Percentiles rank a stretch among this genome's conserved stretches.
These are phyloP conservation scores for Catocala fraxini DNA, from an alignment of 2,888 invertebrate species.

Conservation along the genomic window DNA sequence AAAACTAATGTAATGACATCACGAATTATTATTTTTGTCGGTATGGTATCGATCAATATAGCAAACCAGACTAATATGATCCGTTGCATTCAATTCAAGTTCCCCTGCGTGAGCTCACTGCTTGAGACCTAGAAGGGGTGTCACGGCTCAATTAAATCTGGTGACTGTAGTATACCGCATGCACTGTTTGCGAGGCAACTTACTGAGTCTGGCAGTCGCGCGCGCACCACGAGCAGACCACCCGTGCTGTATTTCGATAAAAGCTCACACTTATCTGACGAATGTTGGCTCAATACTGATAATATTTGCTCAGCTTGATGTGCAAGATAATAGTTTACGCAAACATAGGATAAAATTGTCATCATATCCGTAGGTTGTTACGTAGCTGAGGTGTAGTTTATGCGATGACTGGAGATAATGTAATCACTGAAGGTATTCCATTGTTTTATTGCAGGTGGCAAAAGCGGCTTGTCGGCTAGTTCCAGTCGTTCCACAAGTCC, in stretches of 20 bases:
- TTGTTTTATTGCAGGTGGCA: conserved; percentile 73
- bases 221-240: conserved; percentile 68
- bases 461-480: conserved; percentile 85
- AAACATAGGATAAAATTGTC: conserved; percentile 38
- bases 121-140: conserved; percentile 53
- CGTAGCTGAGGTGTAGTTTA: conserved; percentile 23
- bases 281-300: conserved; percentile 60
- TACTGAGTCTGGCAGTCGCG: conserved; percentile 59
- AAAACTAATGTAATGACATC: conserved; percentile 69
- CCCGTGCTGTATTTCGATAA: conserved; percentile 72
- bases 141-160: conserved; percentile 59
- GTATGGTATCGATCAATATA: conserved; percentile 68
- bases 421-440: conserved; percentile 44
- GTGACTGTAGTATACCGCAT: conserved; percentile 46
- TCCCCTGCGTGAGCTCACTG: conserved; percentile 39
- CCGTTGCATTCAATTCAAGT: conserved; percentile 60
- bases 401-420: conserved; percentile 18
- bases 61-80: conserved; percentile 62
- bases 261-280: conserved; percentile 63
- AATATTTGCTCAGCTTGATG: conserved; percentile 65
- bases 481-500: conserved; percentile 89
- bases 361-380: conserved; percentile 21
- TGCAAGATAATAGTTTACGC: conserved; percentile 50
- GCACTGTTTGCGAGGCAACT: conserved; percentile 56
- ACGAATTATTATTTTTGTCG: conserved; percentile 69